Conservation (phyloP, 2,113 vertebrate genomes). For the Paracanthobrama guichenoti region DNA sequence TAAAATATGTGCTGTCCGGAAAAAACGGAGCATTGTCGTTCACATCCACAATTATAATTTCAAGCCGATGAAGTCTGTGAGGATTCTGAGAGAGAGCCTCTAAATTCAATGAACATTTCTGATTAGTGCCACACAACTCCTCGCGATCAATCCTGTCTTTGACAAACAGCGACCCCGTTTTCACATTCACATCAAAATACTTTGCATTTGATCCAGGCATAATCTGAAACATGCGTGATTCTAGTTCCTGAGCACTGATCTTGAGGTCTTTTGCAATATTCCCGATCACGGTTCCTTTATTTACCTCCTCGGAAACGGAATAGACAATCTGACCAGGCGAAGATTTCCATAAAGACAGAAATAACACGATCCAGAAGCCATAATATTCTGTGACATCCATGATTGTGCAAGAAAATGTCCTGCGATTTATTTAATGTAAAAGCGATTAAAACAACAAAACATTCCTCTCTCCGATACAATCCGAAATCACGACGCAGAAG, state of each 20-base stretch:
- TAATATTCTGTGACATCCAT: background rate
- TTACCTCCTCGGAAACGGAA: constrained; percentile 71
- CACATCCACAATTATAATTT: constrained; percentile 70
- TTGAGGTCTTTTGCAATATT: constrained; percentile 76
- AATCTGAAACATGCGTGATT: constrained; percentile 64
- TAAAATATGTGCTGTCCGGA: constrained; percentile 7
- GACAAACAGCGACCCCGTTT: constrained; percentile 69
- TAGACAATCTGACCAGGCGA: constrained; percentile 70
- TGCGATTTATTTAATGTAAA: background rate
- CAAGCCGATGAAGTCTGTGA: constrained; percentile 66
- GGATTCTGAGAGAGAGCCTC: constrained; percentile 70
- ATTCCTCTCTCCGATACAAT: background rate
- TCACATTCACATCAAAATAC: constrained; percentile 70
- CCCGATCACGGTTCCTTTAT: constrained; percentile 72
- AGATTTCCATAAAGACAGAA: constrained; percentile 60
- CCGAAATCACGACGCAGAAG: background rate
- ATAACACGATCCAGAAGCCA: constrained; percentile 23
- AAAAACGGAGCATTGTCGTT: constrained; percentile 76
- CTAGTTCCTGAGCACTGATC: constrained; percentile 65
- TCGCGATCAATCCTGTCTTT: constrained; percentile 73
- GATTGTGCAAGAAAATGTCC: background rate
- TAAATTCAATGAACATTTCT: constrained; percentile 70
- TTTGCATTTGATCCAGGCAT: constrained; percentile 59
- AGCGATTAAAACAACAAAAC: background rate
- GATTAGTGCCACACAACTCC: constrained; percentile 66